Evolutionary conservation across 1,140 invertebrate genomes (phyloP).

Genomic region (Musca domestica): DNA sequence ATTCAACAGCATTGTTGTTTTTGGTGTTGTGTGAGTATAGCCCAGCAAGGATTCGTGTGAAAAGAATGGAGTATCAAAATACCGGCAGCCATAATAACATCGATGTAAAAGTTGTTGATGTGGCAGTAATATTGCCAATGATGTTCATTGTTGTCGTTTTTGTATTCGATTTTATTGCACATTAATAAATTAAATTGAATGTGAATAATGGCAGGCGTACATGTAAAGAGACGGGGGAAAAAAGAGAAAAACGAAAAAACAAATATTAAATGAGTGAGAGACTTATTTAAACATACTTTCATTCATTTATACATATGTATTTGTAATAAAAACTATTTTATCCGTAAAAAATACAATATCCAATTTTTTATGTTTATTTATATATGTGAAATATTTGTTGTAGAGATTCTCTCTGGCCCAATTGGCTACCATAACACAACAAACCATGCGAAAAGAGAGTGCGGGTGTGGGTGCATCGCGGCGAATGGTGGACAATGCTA

Average conservation of each 20-base stretch:
- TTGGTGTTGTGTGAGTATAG: too few relatives aligned
- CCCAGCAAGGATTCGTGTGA: neutral
- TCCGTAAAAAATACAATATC: conserved; percentile 3
- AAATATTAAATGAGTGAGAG: conserved; percentile 7
- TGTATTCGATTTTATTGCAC: too few relatives aligned
- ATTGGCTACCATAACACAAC: neutral
- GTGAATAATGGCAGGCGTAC: conserved; percentile 1
- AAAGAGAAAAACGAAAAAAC: neutral
- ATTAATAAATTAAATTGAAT: conserved; percentile 21
- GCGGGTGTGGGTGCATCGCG: neutral
- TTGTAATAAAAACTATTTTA: conserved; percentile 19
- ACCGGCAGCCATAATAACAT: neutral
- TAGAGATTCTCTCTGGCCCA: too few relatives aligned
- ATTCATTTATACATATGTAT: neutral
- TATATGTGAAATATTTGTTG: too few relatives aligned
- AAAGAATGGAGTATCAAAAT: neutral
- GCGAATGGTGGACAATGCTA: too few relatives aligned
- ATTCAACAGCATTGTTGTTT: neutral
- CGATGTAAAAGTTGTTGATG: too few relatives aligned
- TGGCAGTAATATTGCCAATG: neutral
- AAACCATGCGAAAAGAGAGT: neutral
- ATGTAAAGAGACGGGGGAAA: conserved; percentile 17
- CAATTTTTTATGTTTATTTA: neutral
- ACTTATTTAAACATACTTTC: neutral
- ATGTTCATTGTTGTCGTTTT: neutral